Base-by-base conservation (phyloP, 2,888 invertebrate species). In the Cancer borealis region DNA sequence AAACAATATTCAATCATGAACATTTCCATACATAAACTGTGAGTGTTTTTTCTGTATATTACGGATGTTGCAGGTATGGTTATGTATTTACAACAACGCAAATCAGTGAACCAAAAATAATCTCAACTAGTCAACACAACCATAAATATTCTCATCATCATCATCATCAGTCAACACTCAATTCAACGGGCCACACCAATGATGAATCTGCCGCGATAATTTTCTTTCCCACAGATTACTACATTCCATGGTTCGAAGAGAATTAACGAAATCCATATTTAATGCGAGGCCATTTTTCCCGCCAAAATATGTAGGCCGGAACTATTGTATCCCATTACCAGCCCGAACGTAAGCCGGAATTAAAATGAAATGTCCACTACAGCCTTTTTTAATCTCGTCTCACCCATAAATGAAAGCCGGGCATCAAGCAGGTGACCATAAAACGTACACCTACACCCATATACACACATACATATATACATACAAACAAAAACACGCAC, bases 381-480 rank as follows among this genome's bases (percentile, higher is more conserved):
- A 66, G 66, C n/a, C 10, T 39, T 66, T 66, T 66, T 66, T 66
- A 66, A 66, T 66, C 66, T 66, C 66, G 66, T n/a, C n/a, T 66
- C 66, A 21, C 66, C 66, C 66, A 66, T 66, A 66, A 66, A 66
- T n/a, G 66, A 6, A n/a, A 66, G 21, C 66, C 66, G 2, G n/a
- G 66, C 66, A 66, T 66, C 66, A 66, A 66, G 66, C n/a, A 21
- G 66, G 3, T 66, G n/a, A n/a, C 66, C 66, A 21, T 66, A 66
- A 66, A 21, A n/a, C 66, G n/a, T 8, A 66, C 66, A 66, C 66
- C 21, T n/a, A 66, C 66, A 21, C 66, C 21, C 66, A 66, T n/a
- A 66, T n/a, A 66, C 66, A 66, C 66, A 66, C n/a, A 66, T n/a
- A 66, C n/a, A 66, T n/a, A 66, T n/a, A 66, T n/a, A 66, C 66